A percentile compares a stretch with the other conserved stretches of the same genome.
Conservation (phyloP, 2,888 invertebrate genomes). For the Xylocampa areola region DNA sequence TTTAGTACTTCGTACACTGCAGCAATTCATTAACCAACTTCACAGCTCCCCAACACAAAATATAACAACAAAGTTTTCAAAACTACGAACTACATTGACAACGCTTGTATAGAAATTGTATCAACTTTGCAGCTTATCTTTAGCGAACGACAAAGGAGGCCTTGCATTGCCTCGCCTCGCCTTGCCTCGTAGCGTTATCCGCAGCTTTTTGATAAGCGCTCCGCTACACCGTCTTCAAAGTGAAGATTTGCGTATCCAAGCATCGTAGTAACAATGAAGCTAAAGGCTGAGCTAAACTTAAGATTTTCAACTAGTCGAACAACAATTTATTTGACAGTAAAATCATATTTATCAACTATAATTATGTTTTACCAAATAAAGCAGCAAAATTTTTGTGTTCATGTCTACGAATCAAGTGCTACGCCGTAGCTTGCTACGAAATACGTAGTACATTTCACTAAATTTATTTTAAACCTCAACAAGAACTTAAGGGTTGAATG, state of each 20-base stretch:
- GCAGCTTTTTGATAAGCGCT: slow-evolving; percentile 57
- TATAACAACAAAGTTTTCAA: slow-evolving; percentile 35
- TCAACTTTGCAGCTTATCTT: slow-evolving; percentile 53
- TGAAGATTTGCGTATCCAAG: slow-evolving; percentile 49
- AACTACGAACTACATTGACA: slow-evolving; percentile 45
- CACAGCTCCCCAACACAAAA: slow-evolving; percentile 30
- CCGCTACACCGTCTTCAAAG: slow-evolving; percentile 49
- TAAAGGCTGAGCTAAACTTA: slow-evolving; percentile 37
- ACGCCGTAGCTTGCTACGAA: slow-evolving; percentile 10
- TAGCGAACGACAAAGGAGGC: slow-evolving; percentile 48
- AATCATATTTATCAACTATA: too few species aligned
- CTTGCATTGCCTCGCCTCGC: slow-evolving; percentile 30
- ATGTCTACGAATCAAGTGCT: slow-evolving; percentile 11
- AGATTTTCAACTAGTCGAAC: slow-evolving; percentile 41
- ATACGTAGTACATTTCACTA: too few species aligned
- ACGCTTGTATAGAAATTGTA: slow-evolving; percentile 44
- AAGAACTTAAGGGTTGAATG: too few species aligned
- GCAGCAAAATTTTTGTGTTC: background rate
- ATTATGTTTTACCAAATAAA: background rate
- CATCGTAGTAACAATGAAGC: slow-evolving; percentile 46
- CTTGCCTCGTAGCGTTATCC: slow-evolving; percentile 36
- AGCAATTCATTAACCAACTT: slow-evolving; percentile 21
- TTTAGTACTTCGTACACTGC: background rate
- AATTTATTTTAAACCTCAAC: too few species aligned
- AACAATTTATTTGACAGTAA: slow-evolving; percentile 42